Evolutionary conservation across 2,113 vertebrate genomes (phyloP), one percentile per base, ranked within the genome.

Genomic region (Heteronetta atricapilla): DNA sequence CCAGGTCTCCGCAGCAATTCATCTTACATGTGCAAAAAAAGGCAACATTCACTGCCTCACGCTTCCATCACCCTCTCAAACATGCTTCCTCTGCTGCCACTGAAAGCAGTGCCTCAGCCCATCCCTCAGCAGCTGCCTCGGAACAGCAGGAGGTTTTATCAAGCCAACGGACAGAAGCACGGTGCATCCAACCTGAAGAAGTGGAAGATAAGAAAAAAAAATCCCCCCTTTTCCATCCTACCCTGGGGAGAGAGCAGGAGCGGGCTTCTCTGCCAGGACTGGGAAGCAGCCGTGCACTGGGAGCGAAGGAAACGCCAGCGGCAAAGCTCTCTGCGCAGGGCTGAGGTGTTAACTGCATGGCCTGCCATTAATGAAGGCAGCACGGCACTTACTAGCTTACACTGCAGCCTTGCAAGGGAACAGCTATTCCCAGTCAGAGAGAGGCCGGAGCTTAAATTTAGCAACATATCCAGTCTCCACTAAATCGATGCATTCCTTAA

Each of bases 401-500:
- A 18, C 53, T 4, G 28, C 74, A 62, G 86, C 69, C 64, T 11
- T 67, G 60, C 68, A 19, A 58, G 58, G 48, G 82, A 82, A 26
- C 2, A 4, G 55, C 44, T 60, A 33, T 60, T 86, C 91, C 84
- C 86, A 74, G 80, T 15, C 62, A 29, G 67, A 63, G 58, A 10
- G 40, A 69, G 40, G 25, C 77, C 69, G 82, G 69, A 42, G 69
- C 87, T 96, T 81, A 70, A 92, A 92, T 90, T 66, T 77, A 92
- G 90, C 93, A 82, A 58, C 78, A 31, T 11, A 20, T 11, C 52
- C 76, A 22, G 68, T 6, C 84, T 90, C 77, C 82, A 89, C 46
- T 63, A 86, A 94, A 88, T 84, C 63, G 22, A 63, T 70, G 66
- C 94, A 90, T 96, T 96, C 96, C 95, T 96, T 50, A 67, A 58